phyloP scores from a whole-genome alignment of 2,888 invertebrate species.

The Eucera pruinosa region DNA sequence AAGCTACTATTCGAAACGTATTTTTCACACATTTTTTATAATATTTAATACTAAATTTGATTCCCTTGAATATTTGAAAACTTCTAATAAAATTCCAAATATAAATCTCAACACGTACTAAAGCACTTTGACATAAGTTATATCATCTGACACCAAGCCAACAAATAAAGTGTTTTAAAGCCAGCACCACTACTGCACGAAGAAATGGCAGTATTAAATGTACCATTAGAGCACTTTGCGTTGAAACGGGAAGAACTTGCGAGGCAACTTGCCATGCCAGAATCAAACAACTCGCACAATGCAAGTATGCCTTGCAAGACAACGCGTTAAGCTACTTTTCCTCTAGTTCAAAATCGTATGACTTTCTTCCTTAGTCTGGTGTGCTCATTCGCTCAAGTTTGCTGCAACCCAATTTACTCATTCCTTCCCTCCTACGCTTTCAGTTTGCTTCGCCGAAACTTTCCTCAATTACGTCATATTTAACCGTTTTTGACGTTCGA shows the following conservation, averaged over 20 bases:
- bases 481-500: background rate
- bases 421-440: background rate
- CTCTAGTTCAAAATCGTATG: constrained; percentile 9
- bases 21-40: too few species aligned
- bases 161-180: background rate
- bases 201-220: background rate
- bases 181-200: background rate
- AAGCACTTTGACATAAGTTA: background rate
- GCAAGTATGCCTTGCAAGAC: constrained; percentile 20
- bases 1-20: too few species aligned
- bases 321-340: constrained; percentile 29
- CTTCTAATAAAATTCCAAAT: background rate
- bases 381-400: background rate
- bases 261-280: constrained; percentile 25
- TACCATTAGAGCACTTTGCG: constrained; percentile 35
- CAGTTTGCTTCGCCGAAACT: background rate
- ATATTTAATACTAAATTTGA: too few species aligned
- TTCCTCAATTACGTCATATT: constrained; percentile 4
- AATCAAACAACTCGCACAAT: constrained; percentile 10
- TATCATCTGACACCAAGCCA: constrained; percentile 19
- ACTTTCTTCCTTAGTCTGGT: constrained; percentile 8
- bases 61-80: background rate
- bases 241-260: constrained; percentile 10
- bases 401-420: background rate
- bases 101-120: background rate